Percentiles rank a stretch among this genome's conserved stretches.
Conservation (phyloP, 1,140 invertebrate genomes). For the Drosophila parvula region DNA sequence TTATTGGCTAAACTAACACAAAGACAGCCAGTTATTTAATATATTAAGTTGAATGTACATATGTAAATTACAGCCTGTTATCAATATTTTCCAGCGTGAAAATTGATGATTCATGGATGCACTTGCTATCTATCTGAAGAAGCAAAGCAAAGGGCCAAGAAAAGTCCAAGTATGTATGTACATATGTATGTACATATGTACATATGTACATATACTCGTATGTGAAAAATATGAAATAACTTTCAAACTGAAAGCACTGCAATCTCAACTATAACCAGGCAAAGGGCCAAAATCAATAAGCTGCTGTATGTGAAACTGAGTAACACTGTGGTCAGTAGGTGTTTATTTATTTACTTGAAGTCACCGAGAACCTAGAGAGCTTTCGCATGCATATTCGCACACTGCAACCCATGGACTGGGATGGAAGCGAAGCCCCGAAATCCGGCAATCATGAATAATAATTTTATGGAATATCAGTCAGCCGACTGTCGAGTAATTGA, state of each 20-base stretch:
- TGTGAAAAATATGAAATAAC: slow-evolving; percentile 5
- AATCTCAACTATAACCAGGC: slow-evolving; percentile 2
- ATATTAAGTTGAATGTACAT: slow-evolving; percentile 1
- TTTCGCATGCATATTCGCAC: slow-evolving; percentile 2
- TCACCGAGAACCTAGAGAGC: slow-evolving; percentile 9
- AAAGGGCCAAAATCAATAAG: slow-evolving; percentile 36
- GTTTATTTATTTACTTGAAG: slow-evolving; percentile 40
- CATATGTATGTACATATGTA: too few relatives aligned
- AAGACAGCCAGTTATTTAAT: neutral
- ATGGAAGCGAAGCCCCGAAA: neutral
- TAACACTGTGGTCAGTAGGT: slow-evolving; percentile 10
- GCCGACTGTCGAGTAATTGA: slow-evolving; percentile 34
- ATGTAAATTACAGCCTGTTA: neutral
- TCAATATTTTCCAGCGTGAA: slow-evolving; percentile 5
- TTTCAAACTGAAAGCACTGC: slow-evolving; percentile 3
- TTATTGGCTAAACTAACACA: neutral
- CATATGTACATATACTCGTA: too few relatives aligned
- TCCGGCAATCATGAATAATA: slow-evolving; percentile 4
- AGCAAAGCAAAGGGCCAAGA: neutral
- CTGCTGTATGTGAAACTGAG: slow-evolving; percentile 8
- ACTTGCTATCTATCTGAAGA: neutral
- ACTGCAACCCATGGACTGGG: neutral
- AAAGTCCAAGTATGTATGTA: slow-evolving; percentile 9
- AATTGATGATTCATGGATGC: neutral
- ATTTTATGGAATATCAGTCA: slow-evolving; percentile 22